phyloP scores from a whole-genome alignment of 2,113 vertebrate genomes.

The Lasiurus cinereus region DNA sequence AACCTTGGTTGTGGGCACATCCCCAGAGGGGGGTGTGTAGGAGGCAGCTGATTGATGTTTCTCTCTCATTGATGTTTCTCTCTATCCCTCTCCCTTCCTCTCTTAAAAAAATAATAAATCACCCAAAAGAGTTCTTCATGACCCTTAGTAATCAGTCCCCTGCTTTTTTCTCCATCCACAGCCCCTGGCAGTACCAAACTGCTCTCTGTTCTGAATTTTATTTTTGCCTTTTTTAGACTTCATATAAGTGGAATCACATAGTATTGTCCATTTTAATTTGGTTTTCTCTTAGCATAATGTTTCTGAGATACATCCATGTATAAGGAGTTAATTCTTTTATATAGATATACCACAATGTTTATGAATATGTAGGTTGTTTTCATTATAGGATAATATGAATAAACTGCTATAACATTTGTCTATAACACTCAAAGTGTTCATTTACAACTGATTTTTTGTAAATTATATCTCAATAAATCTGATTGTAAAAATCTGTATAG shows the following conservation, averaged over 20 bases:
- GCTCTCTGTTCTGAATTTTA: neutral
- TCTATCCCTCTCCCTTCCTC: no score
- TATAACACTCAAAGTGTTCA: neutral
- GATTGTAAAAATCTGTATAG: neutral
- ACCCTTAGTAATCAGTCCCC: neutral
- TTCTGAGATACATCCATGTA: neutral
- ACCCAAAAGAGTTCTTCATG: neutral
- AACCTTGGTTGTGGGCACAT: no score
- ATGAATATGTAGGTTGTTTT: neutral
- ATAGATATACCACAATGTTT: neutral
- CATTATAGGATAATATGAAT: neutral
- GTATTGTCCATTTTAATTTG: neutral
- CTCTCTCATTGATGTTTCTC: no score
- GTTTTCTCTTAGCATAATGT: neutral
- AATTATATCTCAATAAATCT: neutral
- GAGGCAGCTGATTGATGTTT: no score
- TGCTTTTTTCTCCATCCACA: neutral
- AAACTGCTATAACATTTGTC: neutral
- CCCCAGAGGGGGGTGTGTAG: no score
- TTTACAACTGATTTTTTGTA: conserved; percentile 14
- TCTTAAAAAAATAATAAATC: neutral
- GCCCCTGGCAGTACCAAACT: neutral
- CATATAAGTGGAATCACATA: neutral
- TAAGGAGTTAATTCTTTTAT: neutral
- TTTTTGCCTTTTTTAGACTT: conserved; percentile 2